phyloP scores from a whole-genome alignment of 2,797 vertebrate genomes.

The Echiichthys vipera region DNA sequence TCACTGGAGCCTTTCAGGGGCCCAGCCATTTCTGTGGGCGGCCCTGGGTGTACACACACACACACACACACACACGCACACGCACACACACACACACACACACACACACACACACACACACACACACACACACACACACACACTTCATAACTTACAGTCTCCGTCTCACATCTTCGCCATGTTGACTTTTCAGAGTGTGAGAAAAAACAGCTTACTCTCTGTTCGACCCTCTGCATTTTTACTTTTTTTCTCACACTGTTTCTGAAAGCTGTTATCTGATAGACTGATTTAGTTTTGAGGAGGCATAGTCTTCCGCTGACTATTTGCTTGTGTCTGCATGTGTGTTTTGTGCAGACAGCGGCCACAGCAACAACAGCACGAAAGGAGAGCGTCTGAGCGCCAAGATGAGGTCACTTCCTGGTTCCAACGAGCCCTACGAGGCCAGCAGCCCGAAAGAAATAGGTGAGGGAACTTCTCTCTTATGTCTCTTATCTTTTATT shows the following conservation, averaged over 20 bases:
- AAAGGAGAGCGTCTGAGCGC: slow-evolving; percentile 91
- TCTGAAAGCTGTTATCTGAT: not conserved
- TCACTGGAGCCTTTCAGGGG: too few relatives aligned
- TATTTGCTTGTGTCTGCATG: not conserved
- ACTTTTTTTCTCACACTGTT: not conserved
- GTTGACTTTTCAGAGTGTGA: slow-evolving; percentile 30
- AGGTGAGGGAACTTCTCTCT: slow-evolving; percentile 81
- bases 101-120: too few relatives aligned
- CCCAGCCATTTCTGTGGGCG: too few relatives aligned
- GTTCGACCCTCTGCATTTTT: not conserved
- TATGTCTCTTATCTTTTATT: too few relatives aligned
- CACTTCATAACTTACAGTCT: not conserved
- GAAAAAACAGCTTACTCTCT: not conserved
- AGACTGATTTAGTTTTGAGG: not conserved
- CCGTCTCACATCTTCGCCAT: slow-evolving; percentile 10
- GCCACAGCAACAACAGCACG: slow-evolving; percentile 85
- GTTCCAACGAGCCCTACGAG: slow-evolving; percentile 92
- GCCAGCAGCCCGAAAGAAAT: slow-evolving; percentile 89
- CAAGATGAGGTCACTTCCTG: slow-evolving; percentile 90
- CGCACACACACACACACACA: too few relatives aligned
- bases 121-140: not conserved
- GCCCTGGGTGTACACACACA: too few relatives aligned
- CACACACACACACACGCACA: too few relatives aligned
- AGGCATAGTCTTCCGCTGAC: too few relatives aligned
- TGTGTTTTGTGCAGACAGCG: slow-evolving; percentile 84